Conservation (phyloP, 2,113 vertebrate genomes). For the Gavialis gangeticus region DNA sequence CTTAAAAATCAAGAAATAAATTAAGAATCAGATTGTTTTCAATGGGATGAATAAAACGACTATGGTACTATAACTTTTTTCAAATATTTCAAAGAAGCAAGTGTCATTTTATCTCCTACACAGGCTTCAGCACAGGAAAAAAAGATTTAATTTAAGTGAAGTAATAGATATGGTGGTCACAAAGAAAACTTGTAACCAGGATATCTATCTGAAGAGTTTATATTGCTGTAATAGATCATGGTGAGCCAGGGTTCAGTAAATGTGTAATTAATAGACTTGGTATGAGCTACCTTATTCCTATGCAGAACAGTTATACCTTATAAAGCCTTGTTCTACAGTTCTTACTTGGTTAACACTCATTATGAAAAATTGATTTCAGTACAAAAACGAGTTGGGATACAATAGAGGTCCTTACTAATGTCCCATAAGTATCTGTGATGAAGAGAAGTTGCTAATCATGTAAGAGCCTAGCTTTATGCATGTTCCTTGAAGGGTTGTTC, state of each 20-base stretch:
- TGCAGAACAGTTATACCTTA: not conserved
- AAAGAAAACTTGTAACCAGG: not conserved
- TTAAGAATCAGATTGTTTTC: too few species aligned
- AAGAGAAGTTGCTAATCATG: not conserved
- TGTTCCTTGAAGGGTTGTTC: not conserved
- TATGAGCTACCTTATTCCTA: not conserved
- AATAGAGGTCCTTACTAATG: too few species aligned
- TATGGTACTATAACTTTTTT: too few species aligned
- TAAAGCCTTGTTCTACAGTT: not conserved
- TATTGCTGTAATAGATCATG: not conserved
- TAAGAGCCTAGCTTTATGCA: not conserved
- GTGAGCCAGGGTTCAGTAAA: not conserved
- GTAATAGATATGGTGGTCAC: not conserved
- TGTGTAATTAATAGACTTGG: not conserved
- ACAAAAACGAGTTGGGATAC: too few species aligned
- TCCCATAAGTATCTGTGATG: not conserved
- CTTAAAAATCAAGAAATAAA: not conserved
- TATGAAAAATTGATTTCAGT: too few species aligned
- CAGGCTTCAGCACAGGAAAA: not conserved
- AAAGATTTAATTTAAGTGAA: not conserved
- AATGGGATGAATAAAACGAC: too few species aligned
- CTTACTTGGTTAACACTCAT: not conserved
- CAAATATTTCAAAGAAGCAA: not conserved
- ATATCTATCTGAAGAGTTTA: not conserved
- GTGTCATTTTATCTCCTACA: not conserved